Percentiles rank a stretch among this genome's conserved stretches.
Conservation (phyloP, 1,140 invertebrate genomes). For the Aphelinus atriplicis region DNA sequence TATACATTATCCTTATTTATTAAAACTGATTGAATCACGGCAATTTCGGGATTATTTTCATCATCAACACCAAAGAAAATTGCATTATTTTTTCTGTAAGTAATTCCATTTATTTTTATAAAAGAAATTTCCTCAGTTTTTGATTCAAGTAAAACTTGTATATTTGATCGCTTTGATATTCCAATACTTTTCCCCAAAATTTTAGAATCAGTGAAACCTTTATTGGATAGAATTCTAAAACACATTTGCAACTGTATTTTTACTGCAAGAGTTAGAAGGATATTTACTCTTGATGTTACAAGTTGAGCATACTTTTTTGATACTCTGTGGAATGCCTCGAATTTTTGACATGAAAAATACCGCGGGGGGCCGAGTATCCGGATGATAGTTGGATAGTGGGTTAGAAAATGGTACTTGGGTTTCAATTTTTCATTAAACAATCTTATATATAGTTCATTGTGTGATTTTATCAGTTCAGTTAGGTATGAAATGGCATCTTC, state of each 20-base stretch:
- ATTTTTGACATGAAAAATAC: neutral
- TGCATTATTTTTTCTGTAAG: neutral
- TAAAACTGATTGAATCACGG: neutral
- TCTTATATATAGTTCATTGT: neutral
- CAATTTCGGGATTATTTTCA: neutral
- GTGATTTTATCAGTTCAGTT: neutral
- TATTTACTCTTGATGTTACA: slow-evolving; percentile 18
- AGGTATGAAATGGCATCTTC: neutral
- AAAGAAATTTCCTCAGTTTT: neutral
- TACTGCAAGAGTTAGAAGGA: slow-evolving; percentile 13
- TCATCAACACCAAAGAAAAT: neutral
- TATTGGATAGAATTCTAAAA: neutral
- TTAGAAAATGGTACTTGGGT: neutral
- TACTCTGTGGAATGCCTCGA: neutral
- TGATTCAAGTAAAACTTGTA: neutral
- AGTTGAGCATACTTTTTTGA: neutral
- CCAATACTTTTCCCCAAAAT: neutral
- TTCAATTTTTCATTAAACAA: neutral
- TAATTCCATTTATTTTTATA: neutral
- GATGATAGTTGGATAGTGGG: neutral
- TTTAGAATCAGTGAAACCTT: neutral
- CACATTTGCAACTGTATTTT: slow-evolving; percentile 26
- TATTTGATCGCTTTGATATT: neutral
- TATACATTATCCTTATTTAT: neutral
- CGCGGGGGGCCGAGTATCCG: neutral